These are phyloP conservation scores for Cyanoramphus novaezelandiae DNA, from an alignment of 2,113 vertebrate genomes.

Conservation along the genomic window DNA sequence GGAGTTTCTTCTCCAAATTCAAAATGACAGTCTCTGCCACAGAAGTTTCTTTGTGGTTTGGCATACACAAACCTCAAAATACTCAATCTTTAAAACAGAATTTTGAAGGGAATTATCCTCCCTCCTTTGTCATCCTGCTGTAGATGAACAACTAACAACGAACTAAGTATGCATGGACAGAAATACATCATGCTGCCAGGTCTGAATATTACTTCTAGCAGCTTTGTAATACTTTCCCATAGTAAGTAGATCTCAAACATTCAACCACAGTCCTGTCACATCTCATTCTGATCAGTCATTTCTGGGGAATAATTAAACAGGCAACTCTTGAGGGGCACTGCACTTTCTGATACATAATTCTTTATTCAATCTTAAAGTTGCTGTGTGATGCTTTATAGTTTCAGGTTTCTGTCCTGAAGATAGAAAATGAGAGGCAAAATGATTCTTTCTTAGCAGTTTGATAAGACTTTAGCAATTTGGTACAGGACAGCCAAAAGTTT, in stretches of 20 bases:
- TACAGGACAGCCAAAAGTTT: background rate
- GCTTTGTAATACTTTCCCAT: background rate
- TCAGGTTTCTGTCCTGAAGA: background rate
- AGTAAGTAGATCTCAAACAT: background rate
- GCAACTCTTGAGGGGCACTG: background rate
- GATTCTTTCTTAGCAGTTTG: background rate
- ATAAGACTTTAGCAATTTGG: background rate
- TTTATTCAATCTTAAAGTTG: background rate
- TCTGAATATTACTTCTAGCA: background rate
- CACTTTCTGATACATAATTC: background rate
- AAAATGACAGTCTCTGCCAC: background rate
- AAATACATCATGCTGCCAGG: background rate
- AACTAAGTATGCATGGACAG: background rate
- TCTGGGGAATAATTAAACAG: background rate
- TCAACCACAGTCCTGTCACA: background rate
- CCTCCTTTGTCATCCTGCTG: background rate
- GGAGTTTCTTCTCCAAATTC: background rate
- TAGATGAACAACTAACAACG: background rate
- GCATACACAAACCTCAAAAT: background rate
- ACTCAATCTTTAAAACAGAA: background rate
- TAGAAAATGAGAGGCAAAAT: background rate
- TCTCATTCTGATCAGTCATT: background rate
- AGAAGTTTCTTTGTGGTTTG: background rate
- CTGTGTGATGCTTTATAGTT: background rate
- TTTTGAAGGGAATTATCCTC: background rate